Evolutionary conservation across 64 coral and sea anemone species (phyloP), one percentile per base, ranked within the genome.

Genomic region (Anthopleura sola): DNA sequence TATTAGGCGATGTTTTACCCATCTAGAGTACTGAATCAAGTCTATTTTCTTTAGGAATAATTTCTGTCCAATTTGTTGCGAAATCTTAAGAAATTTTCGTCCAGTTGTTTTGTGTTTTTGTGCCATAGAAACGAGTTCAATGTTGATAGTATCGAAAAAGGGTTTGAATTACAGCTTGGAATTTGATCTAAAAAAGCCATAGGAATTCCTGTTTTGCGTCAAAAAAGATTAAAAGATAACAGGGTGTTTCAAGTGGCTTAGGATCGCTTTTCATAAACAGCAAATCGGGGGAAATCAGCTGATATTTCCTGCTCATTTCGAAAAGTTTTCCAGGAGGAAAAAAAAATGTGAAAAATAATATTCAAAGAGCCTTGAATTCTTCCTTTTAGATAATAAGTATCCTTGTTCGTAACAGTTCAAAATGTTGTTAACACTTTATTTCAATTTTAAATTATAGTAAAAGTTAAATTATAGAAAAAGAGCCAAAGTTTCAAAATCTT

Each of bases 221-320:
- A 71, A 71, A 5, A n/a, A 71, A 33, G 31, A 71, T 71, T 71
- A 71, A 71, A 71, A 71, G 66, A 71, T 71, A 71, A 71, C 2
- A 68, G 28, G n/a, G 64, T 33, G 34, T 32, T 71, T 71, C 29
- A 71, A 71, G 29, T 71, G 58, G 13, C 11, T 34, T 12, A 36
- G 10, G 66, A 71, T 14, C 28, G 13, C 34, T 34, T 71, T 34
- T 71, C 19, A 62, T 15, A 53, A 5, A 53, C 16, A 15, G 11
- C 50, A 53, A 12, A 53, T 53, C 6, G 50, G 16, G 50, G 14
- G 13, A 71, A 16, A 71, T 71, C 66, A 71, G 66, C 28, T 71
- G 66, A 34, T 71, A 5, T 71, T 32, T 71, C 28, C 8, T 34
- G n/a, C n/a, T 62, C 58, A 26, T 62, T 23, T 28, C n/a, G 58